These are phyloP conservation scores for Eledona agricola DNA, from an alignment of 2,888 invertebrate species.

Conservation along the genomic window DNA sequence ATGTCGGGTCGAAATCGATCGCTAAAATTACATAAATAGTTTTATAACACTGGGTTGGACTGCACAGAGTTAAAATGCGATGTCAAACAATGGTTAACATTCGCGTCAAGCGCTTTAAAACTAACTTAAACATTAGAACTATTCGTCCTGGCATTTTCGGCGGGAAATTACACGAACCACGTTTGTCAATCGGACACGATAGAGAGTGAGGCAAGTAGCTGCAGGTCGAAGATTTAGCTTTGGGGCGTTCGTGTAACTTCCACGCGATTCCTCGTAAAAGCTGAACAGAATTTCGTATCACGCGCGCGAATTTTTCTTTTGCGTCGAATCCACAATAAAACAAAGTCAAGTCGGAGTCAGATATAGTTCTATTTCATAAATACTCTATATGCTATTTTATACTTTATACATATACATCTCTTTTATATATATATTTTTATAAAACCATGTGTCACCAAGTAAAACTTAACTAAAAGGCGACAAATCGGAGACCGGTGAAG, in stretches of 20 bases:
- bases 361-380: constrained; percentile 62
- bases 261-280: constrained; percentile 40
- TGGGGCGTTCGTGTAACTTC: constrained; percentile 53
- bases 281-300: constrained; percentile 40
- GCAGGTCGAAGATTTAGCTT: constrained; percentile 28
- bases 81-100: constrained; percentile 58
- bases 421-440: constrained; percentile 62
- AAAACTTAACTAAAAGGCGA: constrained; percentile 58
- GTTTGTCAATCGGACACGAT: constrained; percentile 8
- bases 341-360: constrained; percentile 56
- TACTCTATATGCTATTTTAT: constrained; percentile 61
- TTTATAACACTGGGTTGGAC: constrained; percentile 56
- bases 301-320: constrained; percentile 40
- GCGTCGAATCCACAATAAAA: constrained; percentile 43
- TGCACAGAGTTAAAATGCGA: constrained; percentile 46
- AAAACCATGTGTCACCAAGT: constrained; percentile 64
- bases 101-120: constrained; percentile 53
- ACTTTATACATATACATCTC: constrained; percentile 64
- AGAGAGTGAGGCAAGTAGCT: constrained; percentile 27
- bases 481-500: constrained; percentile 56
- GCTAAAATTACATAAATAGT: constrained; percentile 52
- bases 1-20: too few species aligned
- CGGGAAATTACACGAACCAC: constrained; percentile 50
- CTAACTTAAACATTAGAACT: constrained; percentile 58
- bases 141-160: constrained; percentile 57